Evolutionary conservation across 1,140 invertebrate species (phyloP), one percentile per base, ranked within the genome.

Genomic region (Megathymus violae): DNA sequence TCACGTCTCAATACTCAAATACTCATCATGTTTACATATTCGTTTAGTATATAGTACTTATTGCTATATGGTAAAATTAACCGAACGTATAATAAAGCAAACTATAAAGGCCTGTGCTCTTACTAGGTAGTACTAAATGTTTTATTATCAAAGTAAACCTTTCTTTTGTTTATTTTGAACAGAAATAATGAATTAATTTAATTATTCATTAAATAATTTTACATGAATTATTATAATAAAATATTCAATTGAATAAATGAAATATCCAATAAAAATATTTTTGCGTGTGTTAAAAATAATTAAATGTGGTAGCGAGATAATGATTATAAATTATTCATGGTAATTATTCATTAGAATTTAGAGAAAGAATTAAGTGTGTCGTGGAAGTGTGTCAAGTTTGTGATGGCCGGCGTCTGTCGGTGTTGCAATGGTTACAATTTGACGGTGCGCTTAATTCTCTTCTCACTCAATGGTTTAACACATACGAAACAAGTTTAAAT

Each of bases 351-450:
- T 31, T 31, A 31, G 4, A 31, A 31, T 31, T 31, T 7, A 44
- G 25, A 48, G 43, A 46, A 48, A 40, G 34, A 38, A 62, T 52
- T 68, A 67, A 71, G 69, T 72, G 62, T 73, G 72, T 52, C 69
- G 56, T 61, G 67, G 66, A 78, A 81, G 72, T 81, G 59, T 82
- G 82, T 81, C 82, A 81, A 82, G 82, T 81, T 81, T 80, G 70
- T 60, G 61, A 11, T 19, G 17, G 51, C 7, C 19, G 36, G 17
- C 17, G 40, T 52, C 31, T 52, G 36, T 36, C 17, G 59, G 40
- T 76, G 78, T 74, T 62, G 76, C 70, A 81, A 80, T 50, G 54
- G 48, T 51, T 44, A 71, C 67, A 51, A 40, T 48, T 22, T 56
- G 38, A 51, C 54, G 47, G 51, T 58, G 15, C 15, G 17, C 41